Evolutionary conservation across 1,140 invertebrate genomes (phyloP), one percentile per base, ranked within the genome.

Genomic region (Drosophila dunni): DNA sequence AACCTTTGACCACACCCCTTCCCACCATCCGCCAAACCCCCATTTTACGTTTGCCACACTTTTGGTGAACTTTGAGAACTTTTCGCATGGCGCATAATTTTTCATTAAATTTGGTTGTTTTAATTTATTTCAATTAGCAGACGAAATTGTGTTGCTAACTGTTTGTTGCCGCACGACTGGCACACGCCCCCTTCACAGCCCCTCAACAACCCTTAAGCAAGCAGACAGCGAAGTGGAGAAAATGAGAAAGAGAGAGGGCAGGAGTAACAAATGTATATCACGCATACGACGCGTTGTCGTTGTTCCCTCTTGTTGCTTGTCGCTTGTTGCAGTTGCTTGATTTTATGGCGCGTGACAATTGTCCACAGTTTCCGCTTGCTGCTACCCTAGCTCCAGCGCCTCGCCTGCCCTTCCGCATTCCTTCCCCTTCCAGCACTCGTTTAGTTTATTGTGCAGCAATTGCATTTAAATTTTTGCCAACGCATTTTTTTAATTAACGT

Each of bases 261-360:
- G 17, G 33, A 42, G 36, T 45, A 7, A 61, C 61, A 24, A 6
- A 15, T 53, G 58, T 15, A 72, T 65, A 81, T 80, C 64, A 84
- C 76, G 84, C 79, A 89, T 88, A 72, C 84, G 79, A 65, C 77
- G 72, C 67, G 42, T 79, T 67, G 69, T 42, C 51, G 51, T 15
- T 46, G n/a, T 33, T n/a, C 36, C 38, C 36, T 61, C 3, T 11
- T 8, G 20, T 50, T 48, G 42, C n/a, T 58, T 29, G 44, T 58
- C 38, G 44, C 36, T 44, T 61, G 53, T 56, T 75, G 44, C 68
- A 66, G 46, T 48, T 45, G 72, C 83, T 82, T 88, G 75, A 79
- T 89, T 89, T 88, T 78, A 89, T 89, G 84, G 84, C 84, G 80
- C 84, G 84, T 89, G 84, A 89, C 84, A 89, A 89, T 89, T 89